Evolutionary conservation across 1,140 invertebrate genomes (phyloP), one percentile per base, ranked within the genome.

Genomic region (Monomorium pharaonis): DNA sequence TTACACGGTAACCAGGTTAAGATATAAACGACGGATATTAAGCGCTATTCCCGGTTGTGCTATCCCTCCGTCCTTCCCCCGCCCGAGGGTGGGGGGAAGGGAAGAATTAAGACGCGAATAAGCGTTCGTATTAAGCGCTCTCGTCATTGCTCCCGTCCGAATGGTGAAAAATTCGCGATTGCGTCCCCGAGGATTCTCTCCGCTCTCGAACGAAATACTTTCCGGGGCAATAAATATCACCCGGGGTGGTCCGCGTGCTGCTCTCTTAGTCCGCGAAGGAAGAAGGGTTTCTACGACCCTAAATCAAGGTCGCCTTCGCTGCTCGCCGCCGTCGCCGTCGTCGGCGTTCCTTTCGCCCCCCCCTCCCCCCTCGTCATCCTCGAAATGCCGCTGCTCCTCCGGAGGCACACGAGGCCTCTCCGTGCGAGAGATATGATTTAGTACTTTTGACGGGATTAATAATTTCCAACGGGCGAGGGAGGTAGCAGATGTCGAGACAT

Each of bases 391-490:
- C n/a, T n/a, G n/a, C n/a, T n/a, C n/a, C 27, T 30, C 72, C 37
- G 65, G 54, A 62, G 37, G 67, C 27, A 49, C 72, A 77, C n/a
- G n/a, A n/a, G 65, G 63, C 78, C 67, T 84, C 67, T 84, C 78
- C 49, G 47, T 75, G n/a, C n/a, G 62, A 88, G 80, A 86, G 84
- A 86, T 90, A 92, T 92, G 92, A 94, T 93, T 94, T 93, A 93
- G 77, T 92, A 93, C 90, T 92, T 93, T 91, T 90, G 92, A 92
- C 92, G 90, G 92, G 92, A 94, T 94, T 94, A 94, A 94, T 94
- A 93, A 94, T 94, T 94, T 93, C 87, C 89, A 91, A 33, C 72
- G 69, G 69, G 78, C 84, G 84, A 65, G 83, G 78, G 86, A 77
- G 87, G 91, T 88, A 91, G 91, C 93, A 94, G 93, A 94, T 94